Evolutionary conservation across 2,888 invertebrate genomes (phyloP), one percentile per base, ranked within the genome.

Genomic region (Tethea ocularis): DNA sequence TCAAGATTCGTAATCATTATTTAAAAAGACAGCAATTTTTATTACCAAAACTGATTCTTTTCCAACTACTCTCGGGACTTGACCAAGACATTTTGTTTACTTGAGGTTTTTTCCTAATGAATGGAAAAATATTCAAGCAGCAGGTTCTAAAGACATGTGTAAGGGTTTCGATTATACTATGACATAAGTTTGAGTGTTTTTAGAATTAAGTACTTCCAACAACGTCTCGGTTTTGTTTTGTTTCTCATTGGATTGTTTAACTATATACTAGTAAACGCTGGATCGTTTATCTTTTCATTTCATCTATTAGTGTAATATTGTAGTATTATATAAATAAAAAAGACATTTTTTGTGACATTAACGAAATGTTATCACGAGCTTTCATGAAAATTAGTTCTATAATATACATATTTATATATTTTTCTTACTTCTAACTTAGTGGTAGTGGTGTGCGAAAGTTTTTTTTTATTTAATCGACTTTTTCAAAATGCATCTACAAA

Each of bases 361-460:
- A 65, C 72, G 72, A 74, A 84, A 86, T 82, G 83, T 84, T 87
- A 86, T 89, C 91, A 90, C 84, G 92, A 92, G 92, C 92, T 92
- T 92, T 89, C 84, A 84, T 86, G 89, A 83, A 86, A 81, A 86
- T 87, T 89, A 88, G 86, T 89, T 87, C 75, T 78, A 80, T 80
- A 70, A 73, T 75, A 78, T n/a, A n/a, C n/a, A n/a, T 74, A 33
- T 33, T 33, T 84, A 87, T 91, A 89, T 92, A 91, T 92, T 92
- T 92, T 92, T 91, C 88, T 88, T 92, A 92, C 90, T 87, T 83
- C 77, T 90, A 91, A 85, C 73, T 77, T 87, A 87, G 87, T 71
- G 63, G 74, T 86, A 85, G 85, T 67, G 59, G 74, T 77, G 78
- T 74, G 72, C 71, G 76, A 71, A 65, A 75, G 69, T 76, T 70